Conservation (phyloP, 2,113 vertebrate genomes). For the Hypocryptadius cinnamomeus region DNA sequence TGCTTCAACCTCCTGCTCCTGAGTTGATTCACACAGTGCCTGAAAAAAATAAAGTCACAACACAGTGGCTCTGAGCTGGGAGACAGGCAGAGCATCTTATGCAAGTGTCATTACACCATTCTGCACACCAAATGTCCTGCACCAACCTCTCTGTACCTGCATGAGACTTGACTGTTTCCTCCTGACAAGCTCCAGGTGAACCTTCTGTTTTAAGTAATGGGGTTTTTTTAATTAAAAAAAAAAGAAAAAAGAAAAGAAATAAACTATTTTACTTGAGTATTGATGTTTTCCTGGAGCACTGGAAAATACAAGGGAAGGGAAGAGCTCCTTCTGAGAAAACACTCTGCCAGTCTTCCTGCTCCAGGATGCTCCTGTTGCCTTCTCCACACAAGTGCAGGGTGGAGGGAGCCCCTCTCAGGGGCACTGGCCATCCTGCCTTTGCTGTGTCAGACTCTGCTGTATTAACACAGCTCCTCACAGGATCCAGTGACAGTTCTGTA, state of each 20-base stretch:
- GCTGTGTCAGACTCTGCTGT: neutral
- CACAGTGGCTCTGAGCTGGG: neutral
- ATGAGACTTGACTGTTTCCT: fast-evolving
- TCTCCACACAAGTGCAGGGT: neutral
- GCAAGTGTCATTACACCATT: neutral
- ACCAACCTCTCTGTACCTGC: neutral
- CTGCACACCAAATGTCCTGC: neutral
- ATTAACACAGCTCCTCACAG: neutral
- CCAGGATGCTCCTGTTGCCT: neutral
- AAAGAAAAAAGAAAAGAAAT: neutral
- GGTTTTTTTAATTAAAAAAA: neutral
- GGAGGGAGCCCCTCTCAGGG: neutral
- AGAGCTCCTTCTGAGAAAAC: neutral
- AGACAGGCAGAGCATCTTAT: neutral
- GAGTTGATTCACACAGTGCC: neutral
- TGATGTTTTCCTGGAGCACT: neutral
- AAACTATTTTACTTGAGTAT: neutral
- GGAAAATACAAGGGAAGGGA: neutral
- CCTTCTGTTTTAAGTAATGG: neutral
- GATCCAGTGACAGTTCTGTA: neutral
- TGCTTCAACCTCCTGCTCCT: neutral
- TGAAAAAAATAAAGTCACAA: neutral
- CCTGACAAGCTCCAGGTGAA: neutral
- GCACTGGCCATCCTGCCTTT: neutral
- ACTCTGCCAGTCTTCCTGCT: neutral